Base-by-base conservation (phyloP, 1,140 invertebrate genomes). In the Asobara japonica region DNA sequence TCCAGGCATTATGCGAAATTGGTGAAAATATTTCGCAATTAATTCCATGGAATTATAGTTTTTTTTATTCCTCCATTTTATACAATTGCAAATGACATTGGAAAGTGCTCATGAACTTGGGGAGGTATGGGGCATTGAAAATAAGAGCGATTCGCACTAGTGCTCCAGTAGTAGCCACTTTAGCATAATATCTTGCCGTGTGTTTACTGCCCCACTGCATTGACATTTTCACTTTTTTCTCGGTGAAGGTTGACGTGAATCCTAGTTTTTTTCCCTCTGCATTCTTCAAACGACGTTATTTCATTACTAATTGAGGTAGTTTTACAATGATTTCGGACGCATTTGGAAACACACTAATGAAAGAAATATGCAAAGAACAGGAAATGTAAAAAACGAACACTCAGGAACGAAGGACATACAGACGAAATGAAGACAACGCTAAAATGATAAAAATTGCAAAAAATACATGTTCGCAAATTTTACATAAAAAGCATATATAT, bases 131-230 rank as follows among this genome's bases (percentile, higher is more conserved):
- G 51, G 51, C 51, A 56, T 27, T 56, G 51, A 56, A 56, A 56
- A 56, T 22, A 56, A 56, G 51, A 56, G 51, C 51, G 51, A 56
- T 56, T 25, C 22, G 51, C 51, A 27, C 51, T 56, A 56, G 51
- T 56, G 51, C 51, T 25, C 51, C 13, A 56, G 51, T 56, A 22
- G 3, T 45, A 27, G 4, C 22, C 51, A 56, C 51, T 56, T 56
- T 56, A 10, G 20, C 51, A 56, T 56, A 56, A 56, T 56, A 56
- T 27, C 1, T 56, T 27, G 51, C 25, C 6, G 2, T 25, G 4
- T 7, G 25, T 56, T 25, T 56, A 27, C 20, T 13, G 51, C 51
- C 11, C 51, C 20, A 56, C 13, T 56, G 51, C 13, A 25, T 27
- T 56, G 4, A 45, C 7, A 56, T 56, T 56, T 56, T 56, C 51